Conservation (phyloP, 1,140 invertebrate species). For the Nymphalis io region DNA sequence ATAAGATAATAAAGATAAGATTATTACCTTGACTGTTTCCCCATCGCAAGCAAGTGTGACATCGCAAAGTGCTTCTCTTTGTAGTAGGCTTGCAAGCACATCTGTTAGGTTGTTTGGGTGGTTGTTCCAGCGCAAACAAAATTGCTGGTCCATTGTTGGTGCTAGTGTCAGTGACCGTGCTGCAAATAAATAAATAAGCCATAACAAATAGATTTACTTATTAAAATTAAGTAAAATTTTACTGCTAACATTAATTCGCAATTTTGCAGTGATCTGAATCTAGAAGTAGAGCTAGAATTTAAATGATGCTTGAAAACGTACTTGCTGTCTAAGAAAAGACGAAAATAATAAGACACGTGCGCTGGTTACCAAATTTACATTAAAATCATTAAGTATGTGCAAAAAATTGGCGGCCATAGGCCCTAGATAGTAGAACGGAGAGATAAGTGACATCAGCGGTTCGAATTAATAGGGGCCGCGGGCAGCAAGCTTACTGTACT, state of each 20-base stretch:
- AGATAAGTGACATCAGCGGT: conserved; percentile 80
- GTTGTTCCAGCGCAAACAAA: conserved; percentile 97
- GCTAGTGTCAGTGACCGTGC: conserved; percentile 80
- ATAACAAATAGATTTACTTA: neutral
- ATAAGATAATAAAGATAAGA: conserved; percentile 17
- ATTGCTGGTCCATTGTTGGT: conserved; percentile 94
- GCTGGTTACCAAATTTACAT: conserved; percentile 71
- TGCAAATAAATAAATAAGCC: conserved; percentile 57
- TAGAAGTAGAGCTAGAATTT: conserved; percentile 26
- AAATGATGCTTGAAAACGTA: conserved; percentile 36
- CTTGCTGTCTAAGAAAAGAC: conserved; percentile 36
- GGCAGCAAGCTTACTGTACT: conserved; percentile 79
- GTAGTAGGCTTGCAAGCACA: conserved; percentile 91
- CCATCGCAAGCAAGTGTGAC: conserved; percentile 96
- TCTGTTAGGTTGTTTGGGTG: conserved; percentile 94
- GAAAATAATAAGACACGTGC: conserved; percentile 67
- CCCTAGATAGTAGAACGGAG: conserved; percentile 77
- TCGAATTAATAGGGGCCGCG: conserved; percentile 80
- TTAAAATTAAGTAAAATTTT: neutral
- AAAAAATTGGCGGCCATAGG: conserved; percentile 80
- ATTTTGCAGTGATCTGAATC: conserved; percentile 34
- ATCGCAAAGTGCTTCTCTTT: conserved; percentile 93
- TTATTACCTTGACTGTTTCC: conserved; percentile 89
- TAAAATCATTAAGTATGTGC: conserved; percentile 70
- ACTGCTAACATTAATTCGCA: conserved; percentile 32